A percentile compares a stretch with the other conserved stretches of the same genome.
Evolutionary conservation across 2,113 vertebrate genomes (phyloP).

Genomic region (Tachuris rubrigastra): DNA sequence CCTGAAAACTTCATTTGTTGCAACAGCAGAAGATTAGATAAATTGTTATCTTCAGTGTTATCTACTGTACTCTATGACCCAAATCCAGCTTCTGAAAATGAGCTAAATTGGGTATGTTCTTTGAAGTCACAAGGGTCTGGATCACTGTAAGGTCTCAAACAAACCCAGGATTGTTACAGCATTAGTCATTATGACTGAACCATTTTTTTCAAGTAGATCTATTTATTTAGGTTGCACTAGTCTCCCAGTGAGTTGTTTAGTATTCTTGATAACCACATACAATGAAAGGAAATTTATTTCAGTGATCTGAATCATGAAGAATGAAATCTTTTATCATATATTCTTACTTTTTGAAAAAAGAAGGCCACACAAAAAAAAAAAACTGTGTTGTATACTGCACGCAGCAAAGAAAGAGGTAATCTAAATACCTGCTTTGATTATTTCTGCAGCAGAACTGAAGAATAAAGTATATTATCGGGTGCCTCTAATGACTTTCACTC

Average conservation of each 20-base stretch:
- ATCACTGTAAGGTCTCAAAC: background rate
- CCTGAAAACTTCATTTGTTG: background rate
- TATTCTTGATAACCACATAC: background rate
- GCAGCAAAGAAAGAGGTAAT: background rate
- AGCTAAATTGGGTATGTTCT: background rate
- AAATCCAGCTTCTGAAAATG: background rate
- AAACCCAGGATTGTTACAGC: background rate
- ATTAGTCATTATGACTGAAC: background rate
- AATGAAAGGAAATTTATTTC: background rate
- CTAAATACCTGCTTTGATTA: background rate
- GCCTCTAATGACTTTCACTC: background rate
- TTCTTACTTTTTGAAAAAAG: background rate
- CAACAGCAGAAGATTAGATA: background rate
- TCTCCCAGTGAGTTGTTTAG: background rate
- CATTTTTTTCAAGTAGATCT: background rate
- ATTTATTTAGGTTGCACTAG: background rate
- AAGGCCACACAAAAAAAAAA: background rate
- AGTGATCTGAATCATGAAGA: background rate
- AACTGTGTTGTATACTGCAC: background rate
- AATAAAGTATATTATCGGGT: background rate
- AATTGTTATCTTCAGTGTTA: background rate
- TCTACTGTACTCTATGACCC: background rate
- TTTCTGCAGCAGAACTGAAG: background rate
- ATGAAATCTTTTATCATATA: background rate
- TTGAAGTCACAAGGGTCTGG: background rate